These are phyloP conservation scores for Abrostola triplasia DNA, from an alignment of 2,888 invertebrate species.

Conservation along the genomic window DNA sequence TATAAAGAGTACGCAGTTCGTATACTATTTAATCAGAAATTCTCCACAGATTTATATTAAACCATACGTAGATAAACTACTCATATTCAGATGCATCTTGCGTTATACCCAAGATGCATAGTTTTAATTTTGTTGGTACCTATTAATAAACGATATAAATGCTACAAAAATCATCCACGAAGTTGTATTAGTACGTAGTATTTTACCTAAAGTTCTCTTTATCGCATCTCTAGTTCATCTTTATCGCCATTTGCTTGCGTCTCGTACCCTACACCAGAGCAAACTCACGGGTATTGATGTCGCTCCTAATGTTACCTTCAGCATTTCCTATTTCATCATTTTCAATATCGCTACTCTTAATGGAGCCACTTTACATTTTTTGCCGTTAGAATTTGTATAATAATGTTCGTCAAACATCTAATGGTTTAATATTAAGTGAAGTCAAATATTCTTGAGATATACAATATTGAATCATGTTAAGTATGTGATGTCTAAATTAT, in stretches of 20 bases:
- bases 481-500: too few relatives aligned
- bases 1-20: too few relatives aligned
- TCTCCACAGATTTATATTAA: too few relatives aligned
- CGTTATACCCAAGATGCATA: too few relatives aligned
- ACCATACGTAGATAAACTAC: too few relatives aligned
- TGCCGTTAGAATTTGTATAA: background rate
- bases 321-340: slow-evolving; percentile 77
- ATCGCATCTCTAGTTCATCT: too few relatives aligned
- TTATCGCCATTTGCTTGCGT: slow-evolving; percentile 31
- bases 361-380: background rate
- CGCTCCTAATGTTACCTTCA: slow-evolving; percentile 78
- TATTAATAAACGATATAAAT: background rate
- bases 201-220: too few relatives aligned
- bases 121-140: background rate
- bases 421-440: background rate
- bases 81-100: too few relatives aligned
- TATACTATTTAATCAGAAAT: too few relatives aligned
- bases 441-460: background rate
- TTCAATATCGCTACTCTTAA: slow-evolving; percentile 46
- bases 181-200: too few relatives aligned
- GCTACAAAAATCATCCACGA: too few relatives aligned
- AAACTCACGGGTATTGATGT: slow-evolving; percentile 81
- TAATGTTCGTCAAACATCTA: background rate
- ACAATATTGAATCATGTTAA: too few relatives aligned
- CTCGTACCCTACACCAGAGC: slow-evolving; percentile 54